Evolutionary conservation across 2,888 invertebrate species (phyloP).

Genomic region (Mythimna lalbum): DNA sequence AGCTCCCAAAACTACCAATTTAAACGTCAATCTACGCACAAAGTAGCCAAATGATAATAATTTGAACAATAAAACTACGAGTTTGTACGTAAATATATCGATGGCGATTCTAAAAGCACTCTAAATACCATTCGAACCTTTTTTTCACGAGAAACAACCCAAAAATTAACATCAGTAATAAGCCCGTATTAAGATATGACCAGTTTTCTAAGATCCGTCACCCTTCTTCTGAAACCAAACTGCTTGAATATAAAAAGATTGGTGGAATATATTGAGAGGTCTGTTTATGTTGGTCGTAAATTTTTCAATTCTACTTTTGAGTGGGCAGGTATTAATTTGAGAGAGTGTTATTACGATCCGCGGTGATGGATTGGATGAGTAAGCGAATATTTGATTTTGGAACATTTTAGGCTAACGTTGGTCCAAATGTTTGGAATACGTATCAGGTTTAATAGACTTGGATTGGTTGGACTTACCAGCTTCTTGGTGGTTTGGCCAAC

Average conservation of each 20-base stretch:
- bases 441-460: constrained; percentile 16
- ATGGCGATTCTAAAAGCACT: constrained; percentile 85
- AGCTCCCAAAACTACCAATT: constrained; percentile 56
- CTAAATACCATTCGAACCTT: constrained; percentile 81
- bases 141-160: constrained; percentile 80
- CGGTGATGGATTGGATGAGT: constrained; percentile 88
- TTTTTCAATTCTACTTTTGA: constrained; percentile 81
- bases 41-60: constrained; percentile 68
- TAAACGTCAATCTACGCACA: constrained; percentile 57
- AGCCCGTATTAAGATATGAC: constrained; percentile 74
- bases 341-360: constrained; percentile 85
- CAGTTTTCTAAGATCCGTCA: constrained; percentile 67
- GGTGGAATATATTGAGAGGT: constrained; percentile 45
- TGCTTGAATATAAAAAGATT: neutral
- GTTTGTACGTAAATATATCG: constrained; percentile 88
- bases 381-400: constrained; percentile 77
- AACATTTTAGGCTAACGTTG: constrained; percentile 72
- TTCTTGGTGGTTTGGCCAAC: neutral
- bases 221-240: constrained; percentile 12
- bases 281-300: constrained; percentile 67
- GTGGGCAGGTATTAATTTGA: constrained; percentile 89
- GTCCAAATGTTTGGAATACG: constrained; percentile 53
- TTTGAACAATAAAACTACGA: constrained; percentile 71
- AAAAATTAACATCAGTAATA: constrained; percentile 88
- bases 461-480: constrained; percentile 1